phyloP scores from a whole-genome alignment of 1,140 invertebrate species.

The Aleiodes sp. region DNA sequence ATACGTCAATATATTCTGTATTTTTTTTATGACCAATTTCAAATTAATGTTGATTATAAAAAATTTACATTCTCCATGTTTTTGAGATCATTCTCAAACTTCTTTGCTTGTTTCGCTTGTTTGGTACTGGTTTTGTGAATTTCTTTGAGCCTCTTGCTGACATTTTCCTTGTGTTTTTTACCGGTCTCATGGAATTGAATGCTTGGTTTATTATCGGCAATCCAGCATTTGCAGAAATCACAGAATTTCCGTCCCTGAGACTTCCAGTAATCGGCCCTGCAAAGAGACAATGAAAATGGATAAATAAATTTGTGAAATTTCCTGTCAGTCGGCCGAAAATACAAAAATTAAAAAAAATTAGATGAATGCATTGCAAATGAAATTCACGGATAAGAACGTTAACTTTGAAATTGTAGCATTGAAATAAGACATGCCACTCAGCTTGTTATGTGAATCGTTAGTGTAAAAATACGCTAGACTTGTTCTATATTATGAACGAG shows the following conservation, averaged over 20 bases:
- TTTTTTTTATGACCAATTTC: too few species aligned
- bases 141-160: constrained; percentile 84
- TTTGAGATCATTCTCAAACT: constrained; percentile 82
- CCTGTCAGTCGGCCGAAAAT: background rate
- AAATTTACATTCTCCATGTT: constrained; percentile 83
- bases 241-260: constrained; percentile 95
- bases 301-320: constrained; percentile 15
- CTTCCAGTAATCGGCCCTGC: constrained; percentile 96
- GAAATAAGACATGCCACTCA: background rate
- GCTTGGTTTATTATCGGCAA: constrained; percentile 96
- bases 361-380: too few species aligned
- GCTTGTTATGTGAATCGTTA: background rate
- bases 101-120: constrained; percentile 78
- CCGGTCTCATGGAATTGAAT: constrained; percentile 96
- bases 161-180: constrained; percentile 93
- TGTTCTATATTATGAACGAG: background rate
- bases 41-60: background rate
- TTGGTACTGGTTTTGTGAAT: constrained; percentile 85
- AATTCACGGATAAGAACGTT: too few species aligned
- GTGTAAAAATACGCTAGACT: background rate
- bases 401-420: background rate
- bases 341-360: too few species aligned
- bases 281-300: constrained; percentile 47
- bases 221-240: constrained; percentile 98
- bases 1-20: background rate